These are phyloP conservation scores for Pseudococcus jackbeardsleyi DNA, from an alignment of 2,888 invertebrate species.

Conservation along the genomic window DNA sequence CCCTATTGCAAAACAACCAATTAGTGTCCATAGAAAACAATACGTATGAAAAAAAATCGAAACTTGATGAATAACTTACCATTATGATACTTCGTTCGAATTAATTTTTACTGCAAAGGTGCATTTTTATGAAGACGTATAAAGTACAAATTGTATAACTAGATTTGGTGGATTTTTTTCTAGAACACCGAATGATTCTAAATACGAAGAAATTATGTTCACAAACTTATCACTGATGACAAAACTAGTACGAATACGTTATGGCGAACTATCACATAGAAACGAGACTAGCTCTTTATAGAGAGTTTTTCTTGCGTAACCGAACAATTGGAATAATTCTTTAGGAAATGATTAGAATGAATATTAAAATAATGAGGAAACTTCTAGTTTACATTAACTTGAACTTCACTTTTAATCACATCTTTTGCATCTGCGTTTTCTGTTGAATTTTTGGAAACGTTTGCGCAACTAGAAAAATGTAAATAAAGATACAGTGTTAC, in stretches of 20 bases:
- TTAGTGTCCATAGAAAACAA: neutral
- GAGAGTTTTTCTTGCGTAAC: neutral
- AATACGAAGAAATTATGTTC: neutral
- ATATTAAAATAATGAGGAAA: neutral
- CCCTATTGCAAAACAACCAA: conserved; percentile 76
- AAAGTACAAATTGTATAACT: neutral
- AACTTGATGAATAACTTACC: neutral
- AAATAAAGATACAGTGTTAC: conserved; percentile 21
- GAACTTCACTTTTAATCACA: neutral
- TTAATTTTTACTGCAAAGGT: neutral
- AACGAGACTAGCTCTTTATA: neutral
- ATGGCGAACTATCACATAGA: neutral
- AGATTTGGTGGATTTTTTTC: neutral
- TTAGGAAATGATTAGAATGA: neutral
- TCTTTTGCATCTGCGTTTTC: conserved; percentile 7
- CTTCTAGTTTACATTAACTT: neutral
- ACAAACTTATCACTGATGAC: neutral
- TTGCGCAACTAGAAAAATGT: conserved; percentile 32
- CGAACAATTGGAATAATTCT: neutral
- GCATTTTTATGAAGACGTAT: neutral
- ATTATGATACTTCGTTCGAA: neutral
- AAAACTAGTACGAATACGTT: conserved; percentile 9
- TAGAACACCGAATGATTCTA: neutral
- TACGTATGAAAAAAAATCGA: neutral
- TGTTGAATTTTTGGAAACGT: neutral